A percentile compares a stretch with the other conserved stretches of the same genome.
phyloP scores from a whole-genome alignment of 2,888 invertebrate species.

The Caenorhabditis uteleia region DNA sequence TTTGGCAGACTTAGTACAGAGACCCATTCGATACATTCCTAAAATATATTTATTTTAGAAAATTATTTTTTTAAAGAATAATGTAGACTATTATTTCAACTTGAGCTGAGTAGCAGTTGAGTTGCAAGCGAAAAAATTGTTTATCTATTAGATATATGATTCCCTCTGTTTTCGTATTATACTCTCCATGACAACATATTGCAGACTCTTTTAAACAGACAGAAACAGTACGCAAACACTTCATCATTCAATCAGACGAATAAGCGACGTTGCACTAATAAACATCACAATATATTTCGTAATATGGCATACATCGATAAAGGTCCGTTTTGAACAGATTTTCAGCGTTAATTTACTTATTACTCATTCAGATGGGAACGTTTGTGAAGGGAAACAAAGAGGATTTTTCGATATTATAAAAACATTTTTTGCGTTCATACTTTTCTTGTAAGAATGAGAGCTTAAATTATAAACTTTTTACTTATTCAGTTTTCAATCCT shows the following conservation, averaged over 20 bases:
- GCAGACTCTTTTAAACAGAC: too few species aligned
- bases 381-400: slow-evolving; percentile 28
- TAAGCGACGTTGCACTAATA: background rate
- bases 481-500: slow-evolving; percentile 37
- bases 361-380: slow-evolving; percentile 34
- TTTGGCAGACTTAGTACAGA: slow-evolving; percentile 28
- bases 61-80: too few species aligned
- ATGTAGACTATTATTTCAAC: too few species aligned
- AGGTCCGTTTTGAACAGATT: slow-evolving; percentile 9
- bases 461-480: background rate
- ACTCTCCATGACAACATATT: too few species aligned
- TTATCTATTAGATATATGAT: too few species aligned
- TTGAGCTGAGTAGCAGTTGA: too few species aligned
- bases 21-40: slow-evolving; percentile 38
- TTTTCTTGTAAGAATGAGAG: slow-evolving; percentile 35
- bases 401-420: slow-evolving; percentile 33
- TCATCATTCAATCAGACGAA: too few species aligned
- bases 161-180: too few species aligned
- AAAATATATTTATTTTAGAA: slow-evolving; percentile 3
- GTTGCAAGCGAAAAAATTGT: too few species aligned
- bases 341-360: background rate
- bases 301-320: slow-evolving; percentile 39
- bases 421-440: slow-evolving; percentile 33
- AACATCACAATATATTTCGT: background rate
- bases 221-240: too few species aligned